phyloP scores from a whole-genome alignment of 2,113 vertebrate genomes.

The Microtus pennsylvanicus region DNA sequence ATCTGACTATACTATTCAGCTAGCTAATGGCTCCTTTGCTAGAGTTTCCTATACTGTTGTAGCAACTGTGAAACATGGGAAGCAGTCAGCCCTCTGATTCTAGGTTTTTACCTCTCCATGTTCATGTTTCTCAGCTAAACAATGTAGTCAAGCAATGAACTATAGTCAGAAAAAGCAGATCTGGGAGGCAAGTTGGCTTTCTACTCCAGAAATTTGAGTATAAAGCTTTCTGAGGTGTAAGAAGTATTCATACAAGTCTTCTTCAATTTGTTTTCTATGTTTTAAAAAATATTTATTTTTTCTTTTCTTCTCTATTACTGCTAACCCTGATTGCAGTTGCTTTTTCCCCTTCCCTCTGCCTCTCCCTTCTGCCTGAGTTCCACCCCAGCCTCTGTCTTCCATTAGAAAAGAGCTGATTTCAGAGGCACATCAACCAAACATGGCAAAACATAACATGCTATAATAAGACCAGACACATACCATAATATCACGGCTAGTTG shows the following conservation, averaged over 20 bases:
- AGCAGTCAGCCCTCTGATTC: neutral
- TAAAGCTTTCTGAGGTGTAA: neutral
- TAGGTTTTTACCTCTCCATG: neutral
- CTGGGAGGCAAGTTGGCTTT: neutral
- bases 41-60: neutral
- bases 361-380: neutral
- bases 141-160: neutral
- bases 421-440: neutral
- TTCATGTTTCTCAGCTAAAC: neutral
- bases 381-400: neutral
- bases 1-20: neutral
- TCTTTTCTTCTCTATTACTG: neutral
- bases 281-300: neutral
- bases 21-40: neutral
- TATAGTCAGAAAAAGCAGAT: neutral
- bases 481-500: neutral
- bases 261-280: neutral
- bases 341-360: no score
- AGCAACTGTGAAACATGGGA: neutral
- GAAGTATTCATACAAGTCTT: neutral
- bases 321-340: neutral
- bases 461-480: neutral
- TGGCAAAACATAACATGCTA: neutral
- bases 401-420: neutral
- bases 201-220: neutral